phyloP scores from a whole-genome alignment of 2,888 invertebrate species.

The Netelia fuscicornis region DNA sequence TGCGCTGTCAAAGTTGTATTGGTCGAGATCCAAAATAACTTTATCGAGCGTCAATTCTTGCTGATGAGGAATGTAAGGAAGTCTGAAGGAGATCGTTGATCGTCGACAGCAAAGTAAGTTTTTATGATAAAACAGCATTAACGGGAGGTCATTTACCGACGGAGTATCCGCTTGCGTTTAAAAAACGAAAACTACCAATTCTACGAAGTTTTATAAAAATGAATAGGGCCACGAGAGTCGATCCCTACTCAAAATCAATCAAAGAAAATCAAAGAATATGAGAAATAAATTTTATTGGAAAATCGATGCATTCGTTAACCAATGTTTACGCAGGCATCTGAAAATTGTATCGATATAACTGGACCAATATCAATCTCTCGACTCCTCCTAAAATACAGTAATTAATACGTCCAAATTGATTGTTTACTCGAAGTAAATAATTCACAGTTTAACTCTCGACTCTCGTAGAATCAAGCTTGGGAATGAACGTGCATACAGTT shows the following conservation, averaged over 20 bases:
- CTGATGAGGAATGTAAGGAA: neutral
- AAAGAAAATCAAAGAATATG: too few relatives aligned
- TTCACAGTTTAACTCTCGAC: neutral
- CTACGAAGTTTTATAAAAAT: too few relatives aligned
- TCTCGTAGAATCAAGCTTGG: neutral
- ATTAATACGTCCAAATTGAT: neutral
- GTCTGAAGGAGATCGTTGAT: neutral
- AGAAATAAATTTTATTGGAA: too few relatives aligned
- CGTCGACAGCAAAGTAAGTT: neutral
- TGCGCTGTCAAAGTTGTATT: slow-evolving; percentile 30
- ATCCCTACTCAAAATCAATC: too few relatives aligned
- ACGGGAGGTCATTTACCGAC: too few relatives aligned
- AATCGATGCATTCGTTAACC: too few relatives aligned
- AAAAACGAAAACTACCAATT: too few relatives aligned
- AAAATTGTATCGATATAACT: neutral
- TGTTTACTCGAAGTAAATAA: neutral
- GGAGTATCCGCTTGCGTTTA: too few relatives aligned
- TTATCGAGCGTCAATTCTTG: slow-evolving; percentile 25
- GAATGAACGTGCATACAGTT: neutral
- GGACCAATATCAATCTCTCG: neutral
- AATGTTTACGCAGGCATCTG: too few relatives aligned
- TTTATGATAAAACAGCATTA: neutral
- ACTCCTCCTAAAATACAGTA: neutral
- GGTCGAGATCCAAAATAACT: slow-evolving; percentile 55
- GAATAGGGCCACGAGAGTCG: too few relatives aligned